Evolutionary conservation across 2,888 invertebrate genomes (phyloP), one percentile per base, ranked within the genome.

Genomic region (Dryobotodes eremita): DNA sequence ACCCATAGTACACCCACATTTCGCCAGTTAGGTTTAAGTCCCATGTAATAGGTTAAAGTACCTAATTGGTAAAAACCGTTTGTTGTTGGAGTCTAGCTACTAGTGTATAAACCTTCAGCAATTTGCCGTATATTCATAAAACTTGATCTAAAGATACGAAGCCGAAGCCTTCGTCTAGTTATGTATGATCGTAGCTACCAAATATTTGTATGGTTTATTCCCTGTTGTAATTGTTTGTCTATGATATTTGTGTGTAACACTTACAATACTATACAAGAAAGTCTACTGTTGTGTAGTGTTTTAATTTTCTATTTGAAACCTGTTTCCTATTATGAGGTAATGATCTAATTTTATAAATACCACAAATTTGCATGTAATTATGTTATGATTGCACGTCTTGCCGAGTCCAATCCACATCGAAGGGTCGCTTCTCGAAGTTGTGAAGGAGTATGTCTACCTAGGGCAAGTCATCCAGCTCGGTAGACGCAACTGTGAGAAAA

Each of bases 201-300:
- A 80, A 80, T 72, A 75, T 62, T 59, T 57, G n/a, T 20, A 17
- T 17, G 15, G 6, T 50, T 57, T 36, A 66, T 75, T 71, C 59
- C 53, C 36, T 72, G 46, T 57, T 66, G 48, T 13, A 50, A 59
- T 48, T 76, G n/a, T 80, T 72, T 61, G 15, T 42, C 0, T 36
- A 46, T 61, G 17, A 53, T 65, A 62, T 62, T 80, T 36, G 15
- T 26, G 31, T 42, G 15, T 36, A 53, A 11, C 46, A 20, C 10
- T 1, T 8, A 64, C 17, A 17, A 31, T 71, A 53, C 1, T 46
- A 36, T 81, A 71, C 61, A 74, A 46, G 57, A 83, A 71, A 53
- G 64, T 66, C 2, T 72, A 66, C 15, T 23, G 10, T 48, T 66
- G 0, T 36, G 20, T 59, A 50, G 13, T 62, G 48, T 66, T 53